Percentiles rank a stretch among this genome's conserved stretches.
phyloP scores from a whole-genome alignment of 2,888 invertebrate genomes.

The Danaus chrysippus region DNA sequence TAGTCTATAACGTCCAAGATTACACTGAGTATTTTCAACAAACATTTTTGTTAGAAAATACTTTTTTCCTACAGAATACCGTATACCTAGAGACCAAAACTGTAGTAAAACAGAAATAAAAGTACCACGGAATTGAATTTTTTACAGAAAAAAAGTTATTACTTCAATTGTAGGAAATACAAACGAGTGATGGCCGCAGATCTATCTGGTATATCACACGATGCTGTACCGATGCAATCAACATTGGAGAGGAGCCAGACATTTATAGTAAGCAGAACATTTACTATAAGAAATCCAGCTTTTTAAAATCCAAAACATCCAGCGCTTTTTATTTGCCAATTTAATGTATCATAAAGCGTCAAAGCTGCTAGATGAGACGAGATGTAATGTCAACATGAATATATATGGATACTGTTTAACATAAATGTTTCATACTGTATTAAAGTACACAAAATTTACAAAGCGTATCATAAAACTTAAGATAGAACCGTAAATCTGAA shows the following conservation, averaged over 20 bases:
- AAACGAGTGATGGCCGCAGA: conserved; percentile 37
- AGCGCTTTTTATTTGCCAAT: conserved; percentile 20
- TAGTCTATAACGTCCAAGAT: too few relatives aligned
- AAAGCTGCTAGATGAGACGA: not conserved
- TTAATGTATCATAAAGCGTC: conserved; percentile 11
- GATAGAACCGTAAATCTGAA: conserved; percentile 19
- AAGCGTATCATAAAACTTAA: conserved; percentile 24
- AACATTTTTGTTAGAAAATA: too few relatives aligned
- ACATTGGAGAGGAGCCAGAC: conserved; percentile 50
- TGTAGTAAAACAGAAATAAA: not conserved
- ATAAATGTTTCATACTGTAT: not conserved
- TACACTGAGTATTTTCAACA: too few relatives aligned
- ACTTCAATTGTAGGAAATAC: not conserved
- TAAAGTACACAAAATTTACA: conserved; percentile 3
- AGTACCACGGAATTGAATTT: not conserved
- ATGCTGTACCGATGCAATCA: conserved; percentile 38
- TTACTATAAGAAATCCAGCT: conserved; percentile 23
- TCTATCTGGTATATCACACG: conserved; percentile 46
- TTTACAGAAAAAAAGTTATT: conserved; percentile 18
- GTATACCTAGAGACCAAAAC: not conserved
- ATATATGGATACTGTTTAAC: conserved; percentile 4
- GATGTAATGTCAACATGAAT: conserved; percentile 13
- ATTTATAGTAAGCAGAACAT: conserved; percentile 37
- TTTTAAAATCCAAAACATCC: conserved; percentile 16
- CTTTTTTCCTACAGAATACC: too few relatives aligned